A percentile compares a stretch with the other conserved stretches of the same genome.
Evolutionary conservation across 2,888 invertebrate genomes (phyloP).

Genomic region (Terebella lapidaria): DNA sequence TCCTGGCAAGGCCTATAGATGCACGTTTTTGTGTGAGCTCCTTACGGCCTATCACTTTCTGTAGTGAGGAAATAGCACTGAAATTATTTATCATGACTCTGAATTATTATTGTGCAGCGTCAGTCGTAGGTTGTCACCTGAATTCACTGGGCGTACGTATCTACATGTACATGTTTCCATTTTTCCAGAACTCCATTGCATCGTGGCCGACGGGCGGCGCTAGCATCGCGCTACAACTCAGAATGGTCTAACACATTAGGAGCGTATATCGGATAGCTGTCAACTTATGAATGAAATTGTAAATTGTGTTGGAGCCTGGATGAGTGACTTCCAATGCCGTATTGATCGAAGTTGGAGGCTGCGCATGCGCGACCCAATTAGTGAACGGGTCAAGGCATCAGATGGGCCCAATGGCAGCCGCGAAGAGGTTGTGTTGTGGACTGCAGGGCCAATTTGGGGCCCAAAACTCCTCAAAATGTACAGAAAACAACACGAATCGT

Average conservation of each 20-base stretch:
- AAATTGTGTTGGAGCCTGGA: background rate
- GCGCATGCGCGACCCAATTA: constrained; percentile 19
- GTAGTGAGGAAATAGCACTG: too few relatives aligned
- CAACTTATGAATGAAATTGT: constrained; percentile 4
- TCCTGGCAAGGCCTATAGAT: too few relatives aligned
- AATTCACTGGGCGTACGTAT: too few relatives aligned
- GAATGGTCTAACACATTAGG: background rate
- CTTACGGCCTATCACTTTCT: too few relatives aligned
- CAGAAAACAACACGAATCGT: constrained; percentile 6
- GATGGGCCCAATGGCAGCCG: constrained; percentile 21
- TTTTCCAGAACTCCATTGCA: too few relatives aligned
- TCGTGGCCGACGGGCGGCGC: too few relatives aligned
- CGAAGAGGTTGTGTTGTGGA: constrained; percentile 22
- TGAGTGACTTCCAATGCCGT: background rate
- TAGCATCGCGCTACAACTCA: too few relatives aligned
- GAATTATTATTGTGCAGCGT: too few relatives aligned
- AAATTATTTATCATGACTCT: too few relatives aligned
- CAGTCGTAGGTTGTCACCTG: too few relatives aligned
- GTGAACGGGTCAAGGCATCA: constrained; percentile 7
- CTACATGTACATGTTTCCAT: too few relatives aligned
- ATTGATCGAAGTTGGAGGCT: background rate
- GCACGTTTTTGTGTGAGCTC: too few relatives aligned
- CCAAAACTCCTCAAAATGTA: constrained; percentile 13
- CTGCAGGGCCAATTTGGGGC: constrained; percentile 17
- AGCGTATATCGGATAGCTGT: background rate